A percentile compares a stretch with the other conserved stretches of the same genome.
Evolutionary conservation across 2,113 vertebrate genomes (phyloP).

Genomic region (Pseudopodoces humilis): DNA sequence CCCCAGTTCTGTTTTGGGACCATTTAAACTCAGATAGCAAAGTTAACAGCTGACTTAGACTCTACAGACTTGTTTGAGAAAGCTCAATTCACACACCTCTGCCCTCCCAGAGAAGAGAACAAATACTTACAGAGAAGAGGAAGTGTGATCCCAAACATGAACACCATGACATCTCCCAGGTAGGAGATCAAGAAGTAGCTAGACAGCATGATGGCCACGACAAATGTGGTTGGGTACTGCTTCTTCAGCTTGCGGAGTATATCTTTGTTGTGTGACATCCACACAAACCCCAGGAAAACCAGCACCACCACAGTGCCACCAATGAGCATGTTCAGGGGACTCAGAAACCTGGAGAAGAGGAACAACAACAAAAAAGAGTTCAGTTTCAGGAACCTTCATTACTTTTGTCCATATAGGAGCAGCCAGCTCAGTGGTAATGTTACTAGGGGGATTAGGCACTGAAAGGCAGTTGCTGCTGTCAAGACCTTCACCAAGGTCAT

Average conservation of each 20-base stretch:
- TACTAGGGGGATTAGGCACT: background rate
- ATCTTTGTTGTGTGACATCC: slow-evolving; percentile 86
- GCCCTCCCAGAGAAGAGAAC: background rate
- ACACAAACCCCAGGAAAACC: slow-evolving; percentile 86
- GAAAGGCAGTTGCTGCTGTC: background rate
- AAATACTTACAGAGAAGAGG: slow-evolving; percentile 87
- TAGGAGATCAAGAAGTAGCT: slow-evolving; percentile 92
- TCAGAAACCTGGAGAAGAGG: slow-evolving; percentile 80
- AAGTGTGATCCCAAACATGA: slow-evolving; percentile 89
- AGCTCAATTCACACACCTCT: background rate
- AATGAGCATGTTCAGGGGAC: slow-evolving; percentile 88
- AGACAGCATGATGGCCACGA: slow-evolving; percentile 82
- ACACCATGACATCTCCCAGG: slow-evolving; percentile 92
- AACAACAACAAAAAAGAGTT: no score
- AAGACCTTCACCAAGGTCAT: background rate
- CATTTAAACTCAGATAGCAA: background rate
- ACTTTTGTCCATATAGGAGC: background rate
- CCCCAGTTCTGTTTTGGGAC: background rate
- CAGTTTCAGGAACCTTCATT: background rate
- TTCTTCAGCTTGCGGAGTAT: slow-evolving; percentile 86
- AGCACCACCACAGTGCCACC: slow-evolving; percentile 84
- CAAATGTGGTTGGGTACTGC: slow-evolving; percentile 83
- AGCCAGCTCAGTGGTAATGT: background rate
- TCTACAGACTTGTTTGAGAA: background rate
- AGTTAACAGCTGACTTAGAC: background rate